Evolutionary conservation across 2,888 invertebrate species (phyloP), one percentile per base, ranked within the genome.

Genomic region (Paralinhomoeus sp.): DNA sequence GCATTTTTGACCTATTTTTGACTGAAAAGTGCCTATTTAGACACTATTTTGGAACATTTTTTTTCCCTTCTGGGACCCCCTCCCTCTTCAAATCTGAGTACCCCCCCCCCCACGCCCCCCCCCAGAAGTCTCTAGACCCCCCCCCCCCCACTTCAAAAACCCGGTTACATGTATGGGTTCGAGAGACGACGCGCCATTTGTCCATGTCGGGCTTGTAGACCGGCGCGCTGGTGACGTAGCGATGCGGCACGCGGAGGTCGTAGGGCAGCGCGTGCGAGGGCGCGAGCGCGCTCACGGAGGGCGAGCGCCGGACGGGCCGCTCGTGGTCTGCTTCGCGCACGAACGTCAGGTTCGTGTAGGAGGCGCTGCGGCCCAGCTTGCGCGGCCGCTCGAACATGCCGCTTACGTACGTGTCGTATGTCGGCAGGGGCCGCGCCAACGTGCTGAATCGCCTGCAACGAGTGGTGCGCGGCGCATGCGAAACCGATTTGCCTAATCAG

Each of bases 311-410:
- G 23, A 56, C 50, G 5, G 51, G 50, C 23, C 50, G 44, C 34
- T 49, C 49, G 47, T 47, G 51, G 24, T 47, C 43, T 2, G 51
- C 45, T 45, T 54, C 56, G 40, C 49, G 50, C 45, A 57, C 49
- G 45, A 57, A 60, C 34, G 59, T 59, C 47, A 59, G 45, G 43
- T 59, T 59, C 20, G 57, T 57, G 53, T 51, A 55, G 15, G 57
- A 57, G 15, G 59, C 59, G n/a, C 53, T 52, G 27, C 56, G 52
- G 18, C 52, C 57, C 31, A 58, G 45, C 23, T 54, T 48, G 42
- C 57, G 57, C 35, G 59, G 54, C 45, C 57, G 56, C 38, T 46
- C 23, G 55, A 56, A 59, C 21, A 57, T 53, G 43, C 51, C 53
- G 39, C 45, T 46, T 38, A 59, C 51, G 40, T 53, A 50, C 40